Evolutionary conservation across 53 echinoderm and acorn worm genomes (phyloP), one percentile per base, ranked within the genome.

Genomic region (Luidia sarsii): DNA sequence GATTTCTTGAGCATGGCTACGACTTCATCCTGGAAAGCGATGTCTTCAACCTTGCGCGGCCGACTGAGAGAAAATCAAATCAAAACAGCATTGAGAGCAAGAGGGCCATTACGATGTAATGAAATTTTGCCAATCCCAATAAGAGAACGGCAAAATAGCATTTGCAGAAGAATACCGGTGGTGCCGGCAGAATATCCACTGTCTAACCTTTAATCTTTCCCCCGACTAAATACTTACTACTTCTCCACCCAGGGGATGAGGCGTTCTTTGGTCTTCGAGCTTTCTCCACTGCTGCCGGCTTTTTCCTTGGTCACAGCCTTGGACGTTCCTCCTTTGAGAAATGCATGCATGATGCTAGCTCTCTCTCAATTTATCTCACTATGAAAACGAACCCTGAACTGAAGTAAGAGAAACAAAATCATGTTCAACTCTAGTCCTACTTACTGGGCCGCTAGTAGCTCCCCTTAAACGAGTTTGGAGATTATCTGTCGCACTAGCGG

Each of bases 1-100:
- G 97, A 88, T 60, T 97, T 97, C 84, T 87, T 97, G 32, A 97
- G 79, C 45, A 97, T 91, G 39, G 97, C 94, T 32, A 97, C 91
- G 8, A 97, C 93, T 64, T 97, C 97, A 39, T 97, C 93, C 35
- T 97, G 97, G 41, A 61, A 86, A 10, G 97, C 93, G 4, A 97
- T 93, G 65, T 97, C 97, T 82, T 93, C 91, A 2, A 97, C 91
- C n/a, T 88, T 86, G 75, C 71, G 86, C 0, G 97, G 97, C 28
- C 97, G 97, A 63, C 97, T 97, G 64, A 51, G 77, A 43, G 13
- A 59, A 84, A 38, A 70, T 13, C 9, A 54, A 83, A 38, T 4
- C 1, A 15, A n/a, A 13, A 39, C 4, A n/a, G n/a, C n/a, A n/a
- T n/a, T n/a, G n/a, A n/a, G n/a, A n/a, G n/a, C n/a, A n/a, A n/a